Percentiles rank a stretch among this genome's conserved stretches.
These are phyloP conservation scores for Spatula versicolor DNA, from an alignment of 2,797 vertebrate genomes.

Conservation along the genomic window DNA sequence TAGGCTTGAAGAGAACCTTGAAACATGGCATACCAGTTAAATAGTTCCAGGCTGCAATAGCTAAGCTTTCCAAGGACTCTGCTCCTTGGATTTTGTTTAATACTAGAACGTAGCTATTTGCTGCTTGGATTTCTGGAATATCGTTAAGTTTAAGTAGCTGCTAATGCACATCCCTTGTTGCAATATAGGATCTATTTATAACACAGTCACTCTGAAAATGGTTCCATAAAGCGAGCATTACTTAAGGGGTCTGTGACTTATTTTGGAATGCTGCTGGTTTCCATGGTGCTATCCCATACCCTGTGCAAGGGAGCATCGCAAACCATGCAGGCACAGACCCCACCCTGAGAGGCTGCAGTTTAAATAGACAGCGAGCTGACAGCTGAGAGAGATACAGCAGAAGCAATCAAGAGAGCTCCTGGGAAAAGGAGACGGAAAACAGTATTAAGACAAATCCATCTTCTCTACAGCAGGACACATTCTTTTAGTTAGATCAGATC, in stretches of 20 bases:
- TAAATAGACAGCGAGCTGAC: not conserved
- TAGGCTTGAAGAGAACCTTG: not conserved
- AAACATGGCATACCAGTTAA: not conserved
- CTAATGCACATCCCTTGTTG: not conserved
- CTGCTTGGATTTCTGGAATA: not conserved
- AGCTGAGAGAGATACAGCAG: not conserved
- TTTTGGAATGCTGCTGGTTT: not conserved
- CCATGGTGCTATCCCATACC: not conserved
- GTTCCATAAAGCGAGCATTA: not conserved
- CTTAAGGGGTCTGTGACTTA: not conserved
- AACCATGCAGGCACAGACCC: not conserved
- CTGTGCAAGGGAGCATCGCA: not conserved
- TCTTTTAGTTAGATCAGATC: not conserved
- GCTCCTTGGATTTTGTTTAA: not conserved
- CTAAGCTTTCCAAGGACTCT: not conserved
- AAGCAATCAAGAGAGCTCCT: not conserved
- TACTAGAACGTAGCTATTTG: not conserved
- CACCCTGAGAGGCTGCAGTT: not conserved
- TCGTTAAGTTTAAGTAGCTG: not conserved
- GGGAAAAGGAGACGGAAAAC: not conserved
- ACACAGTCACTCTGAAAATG: not conserved
- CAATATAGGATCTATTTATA: not conserved
- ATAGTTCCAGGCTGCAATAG: not conserved
- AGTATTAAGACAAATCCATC: not conserved
- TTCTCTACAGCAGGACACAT: not conserved